Conservation (phyloP, 2,888 invertebrate genomes). For the Hemaris fuciformis region DNA sequence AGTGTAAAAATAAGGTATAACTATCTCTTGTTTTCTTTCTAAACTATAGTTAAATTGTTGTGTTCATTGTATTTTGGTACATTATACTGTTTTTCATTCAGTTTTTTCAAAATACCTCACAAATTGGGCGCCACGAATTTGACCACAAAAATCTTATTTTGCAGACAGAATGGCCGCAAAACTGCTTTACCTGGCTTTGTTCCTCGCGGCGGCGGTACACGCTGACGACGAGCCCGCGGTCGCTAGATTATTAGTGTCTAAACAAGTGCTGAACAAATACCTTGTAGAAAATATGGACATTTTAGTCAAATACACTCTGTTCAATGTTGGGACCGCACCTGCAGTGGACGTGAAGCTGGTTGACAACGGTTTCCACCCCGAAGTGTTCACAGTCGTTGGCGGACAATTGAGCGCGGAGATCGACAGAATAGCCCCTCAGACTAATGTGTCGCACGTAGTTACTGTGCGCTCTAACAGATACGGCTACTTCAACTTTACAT, state of each 20-base stretch:
- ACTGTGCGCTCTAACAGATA: constrained; percentile 93
- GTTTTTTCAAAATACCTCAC: constrained; percentile 15
- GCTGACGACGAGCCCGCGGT: constrained; percentile 87
- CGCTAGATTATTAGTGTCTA: constrained; percentile 93
- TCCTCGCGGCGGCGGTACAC: constrained; percentile 68
- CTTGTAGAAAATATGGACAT: constrained; percentile 98
- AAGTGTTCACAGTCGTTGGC: constrained; percentile 93
- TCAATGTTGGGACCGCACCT: constrained; percentile 95
- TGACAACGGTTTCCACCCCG: constrained; percentile 95
- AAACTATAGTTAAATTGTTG: background rate
- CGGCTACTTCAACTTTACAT: constrained; percentile 98
- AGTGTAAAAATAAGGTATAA: constrained; percentile 39
- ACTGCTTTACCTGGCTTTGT: constrained; percentile 68
- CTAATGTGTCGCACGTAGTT: constrained; percentile 96
- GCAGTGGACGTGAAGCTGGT: constrained; percentile 93
- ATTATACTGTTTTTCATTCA: constrained; percentile 34
- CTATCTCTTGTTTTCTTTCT: background rate
- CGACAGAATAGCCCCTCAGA: constrained; percentile 94
- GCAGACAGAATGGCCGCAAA: constrained; percentile 69
- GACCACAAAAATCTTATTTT: constrained; percentile 37
- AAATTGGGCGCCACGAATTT: constrained; percentile 17
- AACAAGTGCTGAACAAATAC: constrained; percentile 97
- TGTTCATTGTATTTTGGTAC: background rate
- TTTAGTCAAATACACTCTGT: constrained; percentile 95
- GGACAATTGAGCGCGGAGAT: constrained; percentile 92